Percentiles rank a stretch among this genome's conserved stretches.
Conservation (phyloP, 2,797 vertebrate species). For the Tamandua tetradactyla region DNA sequence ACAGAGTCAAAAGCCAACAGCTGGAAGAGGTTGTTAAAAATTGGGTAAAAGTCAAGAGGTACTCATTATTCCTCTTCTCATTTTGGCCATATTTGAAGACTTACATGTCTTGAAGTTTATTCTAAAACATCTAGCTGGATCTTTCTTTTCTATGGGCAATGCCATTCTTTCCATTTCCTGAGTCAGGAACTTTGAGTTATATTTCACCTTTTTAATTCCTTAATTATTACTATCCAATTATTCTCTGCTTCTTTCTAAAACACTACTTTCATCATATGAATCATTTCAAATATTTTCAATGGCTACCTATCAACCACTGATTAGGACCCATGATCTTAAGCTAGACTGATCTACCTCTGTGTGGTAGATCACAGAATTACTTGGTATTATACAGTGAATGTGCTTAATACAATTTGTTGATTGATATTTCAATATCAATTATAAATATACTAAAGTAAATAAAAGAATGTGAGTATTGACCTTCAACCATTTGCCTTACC, state of each 20-base stretch:
- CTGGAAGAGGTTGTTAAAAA: constrained; percentile 29
- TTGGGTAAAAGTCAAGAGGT: background rate
- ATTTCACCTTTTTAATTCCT: background rate
- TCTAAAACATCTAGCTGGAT: background rate
- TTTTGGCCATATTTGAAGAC: background rate
- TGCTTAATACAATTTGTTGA: background rate
- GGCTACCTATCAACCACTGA: background rate
- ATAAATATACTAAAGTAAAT: background rate
- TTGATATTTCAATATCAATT: background rate
- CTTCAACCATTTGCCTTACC: background rate
- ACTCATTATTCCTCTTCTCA: background rate
- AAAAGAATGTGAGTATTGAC: background rate
- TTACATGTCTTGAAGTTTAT: background rate
- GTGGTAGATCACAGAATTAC: background rate
- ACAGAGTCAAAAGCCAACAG: background rate
- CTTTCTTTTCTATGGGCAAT: background rate
- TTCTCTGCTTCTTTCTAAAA: background rate
- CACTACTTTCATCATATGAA: background rate
- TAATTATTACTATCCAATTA: background rate
- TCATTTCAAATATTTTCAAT: background rate
- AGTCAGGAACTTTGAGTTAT: background rate
- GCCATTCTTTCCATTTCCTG: background rate
- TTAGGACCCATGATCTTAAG: background rate
- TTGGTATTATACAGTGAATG: background rate
- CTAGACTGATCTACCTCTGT: background rate